Evolutionary conservation across 2,797 vertebrate genomes (phyloP), one percentile per base, ranked within the genome.

Genomic region (Alauda arvensis): DNA sequence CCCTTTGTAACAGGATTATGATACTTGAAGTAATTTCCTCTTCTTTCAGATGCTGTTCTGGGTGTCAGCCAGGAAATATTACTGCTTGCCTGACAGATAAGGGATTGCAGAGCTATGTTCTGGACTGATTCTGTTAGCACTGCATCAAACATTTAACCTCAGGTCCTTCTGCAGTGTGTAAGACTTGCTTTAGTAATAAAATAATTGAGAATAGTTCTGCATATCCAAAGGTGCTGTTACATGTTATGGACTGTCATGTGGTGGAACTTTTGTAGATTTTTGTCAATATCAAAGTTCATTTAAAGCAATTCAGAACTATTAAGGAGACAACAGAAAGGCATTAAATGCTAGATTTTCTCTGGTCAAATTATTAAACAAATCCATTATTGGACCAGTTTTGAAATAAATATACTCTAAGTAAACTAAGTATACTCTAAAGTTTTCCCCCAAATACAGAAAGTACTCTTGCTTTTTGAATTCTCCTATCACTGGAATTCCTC

Each of bases 21-120:
- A 61, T 53, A 69, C 49, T 23, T 63, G 45, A 83, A 92, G 60
- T 62, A 66, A 85, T 78, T 92, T 85, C 77, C 66, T 87, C 56
- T 69, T 85, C 83, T 91, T 80, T 80, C 0, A 19, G 62, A 83
- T 55, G 5, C 55, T 39, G 15, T 19, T 79, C 70, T 82, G 62
- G 40, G 24, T 71, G 40, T 68, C 52, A 80, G 81, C 31, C 68
- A 84, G 62, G 78, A 84, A 46, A 68, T 67, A 70, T 8, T 74
- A 46, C 43, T 65, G 33, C 63, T 81, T 70, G 43, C 14, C 66
- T 84, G 75, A 19, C 37, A 63, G 70, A 60, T 49, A 83, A 83
- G 55, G 53, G 33, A 49, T 51, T 53, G 77, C 23, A 78, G 52
- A 78, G 31, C 66, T 87, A 2, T 39, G 29, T 10, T 70, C 53